Conservation (phyloP, 2,888 invertebrate species). For the Aphidoletes aphidimyza region DNA sequence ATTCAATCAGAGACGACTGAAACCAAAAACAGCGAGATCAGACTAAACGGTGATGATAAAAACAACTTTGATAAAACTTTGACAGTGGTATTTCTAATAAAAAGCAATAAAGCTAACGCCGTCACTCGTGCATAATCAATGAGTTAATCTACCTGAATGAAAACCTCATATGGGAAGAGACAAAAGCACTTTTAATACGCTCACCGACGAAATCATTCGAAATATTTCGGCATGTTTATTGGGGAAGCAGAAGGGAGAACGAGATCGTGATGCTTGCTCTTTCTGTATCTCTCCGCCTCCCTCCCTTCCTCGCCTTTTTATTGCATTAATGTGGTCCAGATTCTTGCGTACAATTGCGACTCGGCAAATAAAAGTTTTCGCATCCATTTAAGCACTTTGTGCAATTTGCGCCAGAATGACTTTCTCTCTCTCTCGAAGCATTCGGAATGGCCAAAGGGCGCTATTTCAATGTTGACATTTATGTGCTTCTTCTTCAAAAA, state of each 20-base stretch:
- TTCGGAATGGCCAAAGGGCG: no score
- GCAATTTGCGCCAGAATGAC: no score
- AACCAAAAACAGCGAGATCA: not conserved
- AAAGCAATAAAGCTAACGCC: slow-evolving; percentile 31
- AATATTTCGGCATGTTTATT: no score
- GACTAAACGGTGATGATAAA: slow-evolving; percentile 19
- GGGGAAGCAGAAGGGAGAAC: no score
- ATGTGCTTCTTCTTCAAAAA: no score
- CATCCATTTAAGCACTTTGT: slow-evolving; percentile 17
- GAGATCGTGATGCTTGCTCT: no score
- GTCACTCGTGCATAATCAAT: slow-evolving; percentile 31
- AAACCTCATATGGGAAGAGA: not conserved
- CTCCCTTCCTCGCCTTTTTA: no score
- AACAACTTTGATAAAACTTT: slow-evolving; percentile 8
- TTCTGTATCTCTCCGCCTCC: no score
- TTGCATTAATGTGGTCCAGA: not conserved
- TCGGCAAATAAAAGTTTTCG: not conserved
- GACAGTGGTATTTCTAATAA: slow-evolving; percentile 18
- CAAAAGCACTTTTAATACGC: slow-evolving; percentile 4
- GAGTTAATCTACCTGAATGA: slow-evolving; percentile 26
- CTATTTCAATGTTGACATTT: no score
- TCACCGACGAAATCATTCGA: not conserved
- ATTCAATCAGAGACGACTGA: not conserved
- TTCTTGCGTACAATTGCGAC: not conserved
- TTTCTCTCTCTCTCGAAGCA: not conserved